Evolutionary conservation across 1,140 invertebrate species (phyloP).

Genomic region (Globodera ellingtonae): DNA sequence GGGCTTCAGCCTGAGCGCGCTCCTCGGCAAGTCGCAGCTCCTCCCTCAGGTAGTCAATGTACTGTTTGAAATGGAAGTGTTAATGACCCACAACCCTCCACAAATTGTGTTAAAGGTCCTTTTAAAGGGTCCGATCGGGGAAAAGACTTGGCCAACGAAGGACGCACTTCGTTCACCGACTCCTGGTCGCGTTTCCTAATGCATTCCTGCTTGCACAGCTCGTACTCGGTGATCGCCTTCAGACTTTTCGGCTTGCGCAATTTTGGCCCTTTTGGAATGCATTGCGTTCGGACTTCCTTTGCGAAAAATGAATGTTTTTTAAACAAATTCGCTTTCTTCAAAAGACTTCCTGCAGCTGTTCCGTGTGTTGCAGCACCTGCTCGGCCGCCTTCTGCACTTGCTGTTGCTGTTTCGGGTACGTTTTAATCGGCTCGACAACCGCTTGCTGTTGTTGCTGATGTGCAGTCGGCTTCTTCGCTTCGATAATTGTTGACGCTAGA

Average conservation of each 20-base stretch:
- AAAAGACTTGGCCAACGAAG: no score
- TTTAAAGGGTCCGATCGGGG: no score
- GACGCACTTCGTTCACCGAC: constrained; percentile 17
- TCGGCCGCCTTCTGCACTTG: neutral
- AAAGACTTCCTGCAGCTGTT: neutral
- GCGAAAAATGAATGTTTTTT: neutral
- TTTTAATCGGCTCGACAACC: neutral
- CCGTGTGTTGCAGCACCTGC: neutral
- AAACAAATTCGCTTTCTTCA: neutral
- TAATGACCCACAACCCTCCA: neutral
- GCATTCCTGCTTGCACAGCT: constrained; percentile 47
- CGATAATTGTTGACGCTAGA: neutral
- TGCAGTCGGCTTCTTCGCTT: neutral
- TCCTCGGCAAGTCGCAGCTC: constrained; percentile 19
- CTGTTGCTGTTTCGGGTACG: neutral
- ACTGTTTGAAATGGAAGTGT: constrained; percentile 12
- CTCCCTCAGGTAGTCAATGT: constrained; percentile 23
- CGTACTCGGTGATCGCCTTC: constrained; percentile 38
- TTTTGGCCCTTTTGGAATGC: neutral
- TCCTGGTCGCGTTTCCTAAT: constrained; percentile 40
- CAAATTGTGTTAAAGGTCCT: no score
- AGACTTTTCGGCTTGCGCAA: constrained; percentile 40
- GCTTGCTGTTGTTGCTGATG: neutral
- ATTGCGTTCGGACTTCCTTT: neutral
- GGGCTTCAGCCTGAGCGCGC: neutral